A percentile compares a stretch with the other conserved stretches of the same genome.
phyloP scores from a whole-genome alignment of 2,113 vertebrate species.

The Trogon surrucura region DNA sequence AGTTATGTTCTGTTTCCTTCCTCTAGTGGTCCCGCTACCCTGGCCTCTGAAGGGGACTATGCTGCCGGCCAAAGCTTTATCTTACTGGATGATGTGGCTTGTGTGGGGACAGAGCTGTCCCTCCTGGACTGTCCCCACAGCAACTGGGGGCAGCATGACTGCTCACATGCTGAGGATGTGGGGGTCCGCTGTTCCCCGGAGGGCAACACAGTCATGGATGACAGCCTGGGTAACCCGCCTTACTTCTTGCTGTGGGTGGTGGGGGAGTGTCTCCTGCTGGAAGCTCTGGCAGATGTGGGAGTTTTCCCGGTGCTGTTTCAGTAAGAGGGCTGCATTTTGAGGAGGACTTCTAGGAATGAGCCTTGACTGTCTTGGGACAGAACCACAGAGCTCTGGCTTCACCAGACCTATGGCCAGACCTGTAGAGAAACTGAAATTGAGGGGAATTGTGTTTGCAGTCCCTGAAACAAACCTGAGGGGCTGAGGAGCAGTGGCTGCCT shows the following conservation, averaged over 20 bases:
- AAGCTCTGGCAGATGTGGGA: not conserved
- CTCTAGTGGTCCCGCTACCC: constrained; percentile 62
- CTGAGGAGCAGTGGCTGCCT: not conserved
- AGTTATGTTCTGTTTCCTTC: not conserved
- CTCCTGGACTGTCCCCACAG: constrained; percentile 88
- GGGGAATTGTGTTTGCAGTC: not conserved
- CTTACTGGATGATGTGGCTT: constrained; percentile 87
- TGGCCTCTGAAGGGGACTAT: constrained; percentile 73
- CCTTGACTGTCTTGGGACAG: not conserved
- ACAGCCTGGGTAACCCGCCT: constrained; percentile 45
- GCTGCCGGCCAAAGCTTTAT: constrained; percentile 86
- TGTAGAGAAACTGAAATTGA: not conserved
- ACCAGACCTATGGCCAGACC: not conserved
- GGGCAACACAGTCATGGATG: constrained; percentile 34
- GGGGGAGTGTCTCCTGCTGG: not conserved
- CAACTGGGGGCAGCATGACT: constrained; percentile 92
- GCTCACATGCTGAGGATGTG: constrained; percentile 90
- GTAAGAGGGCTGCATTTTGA: not conserved
- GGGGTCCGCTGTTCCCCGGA: constrained; percentile 82
- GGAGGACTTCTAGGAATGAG: not conserved
- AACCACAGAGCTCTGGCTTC: not conserved
- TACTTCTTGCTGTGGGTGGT: not conserved
- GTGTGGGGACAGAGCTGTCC: constrained; percentile 85
- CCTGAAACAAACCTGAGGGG: not conserved
- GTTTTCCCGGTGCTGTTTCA: not conserved